Evolutionary conservation across 2,888 invertebrate genomes (phyloP), one percentile per base, ranked within the genome.

Genomic region (Caenorhabditis sp.): DNA sequence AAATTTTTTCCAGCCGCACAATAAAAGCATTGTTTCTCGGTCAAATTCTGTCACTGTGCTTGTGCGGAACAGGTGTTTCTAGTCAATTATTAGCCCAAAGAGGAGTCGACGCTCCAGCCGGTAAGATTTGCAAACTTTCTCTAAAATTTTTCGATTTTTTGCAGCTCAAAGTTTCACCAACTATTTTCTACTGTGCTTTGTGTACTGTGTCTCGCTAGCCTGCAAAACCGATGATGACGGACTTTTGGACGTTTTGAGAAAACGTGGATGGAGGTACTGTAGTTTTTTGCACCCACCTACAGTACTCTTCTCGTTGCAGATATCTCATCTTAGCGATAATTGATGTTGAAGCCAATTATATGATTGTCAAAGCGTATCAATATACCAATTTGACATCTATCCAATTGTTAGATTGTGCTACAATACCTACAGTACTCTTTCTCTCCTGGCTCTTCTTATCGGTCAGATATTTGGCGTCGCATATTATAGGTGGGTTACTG

Each of bases 261-360:
- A 71, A 51, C 54, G 78, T 24, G 76, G 78, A 37, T 79, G 79
- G 77, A 60, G 74, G 31, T 55, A 43, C 43, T 12, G 43, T 43
- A 43, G 2, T n/a, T n/a, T n/a, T n/a, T n/a, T n/a, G n/a, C 31
- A 4, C 31, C 31, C 31, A 6, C 10, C 43, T 43, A 50, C 23
- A 21, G 24, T 55, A 27, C 14, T 62, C 6, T 51, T 54, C 26
- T 50, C 17, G 6, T 31, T 31, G 4, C 43, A 91, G 93, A 80
- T 92, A 94, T 83, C 89, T 93, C 72, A 89, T 94, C 77, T 91
- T 94, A 17, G 93, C 93, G 36, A 89, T 92, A 60, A 91, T 93
- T 72, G 94, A 94, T 87, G 94, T 94, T n/a, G 93, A 94, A 89
- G 94, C 94, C 6, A 93, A 93, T 87, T 94, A 92, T 88, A 89